Percentiles rank a stretch among this genome's conserved stretches.
Conservation (phyloP, 2,888 invertebrate species). For the Labia minor region DNA sequence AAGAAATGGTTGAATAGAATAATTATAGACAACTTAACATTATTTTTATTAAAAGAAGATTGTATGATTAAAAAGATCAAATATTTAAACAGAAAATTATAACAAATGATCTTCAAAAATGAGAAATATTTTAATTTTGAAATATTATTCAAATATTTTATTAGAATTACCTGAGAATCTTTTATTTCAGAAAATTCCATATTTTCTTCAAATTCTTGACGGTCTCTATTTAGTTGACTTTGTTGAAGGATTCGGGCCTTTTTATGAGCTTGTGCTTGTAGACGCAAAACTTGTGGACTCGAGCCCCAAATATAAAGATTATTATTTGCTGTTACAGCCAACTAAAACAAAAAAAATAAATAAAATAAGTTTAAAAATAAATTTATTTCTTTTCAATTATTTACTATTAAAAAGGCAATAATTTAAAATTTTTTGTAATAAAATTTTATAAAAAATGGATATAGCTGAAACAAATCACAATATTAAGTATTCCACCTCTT, state of each 20-base stretch:
- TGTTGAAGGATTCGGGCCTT: slow-evolving; percentile 45
- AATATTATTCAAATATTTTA: no score
- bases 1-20: not conserved
- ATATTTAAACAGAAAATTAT: not conserved
- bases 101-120: not conserved
- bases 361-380: slow-evolving; percentile 19
- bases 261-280: slow-evolving; percentile 52
- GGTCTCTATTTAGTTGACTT: slow-evolving; percentile 1
- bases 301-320: slow-evolving; percentile 64
- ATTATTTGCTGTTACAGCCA: slow-evolving; percentile 54
- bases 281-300: slow-evolving; percentile 60
- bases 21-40: no score
- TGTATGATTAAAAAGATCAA: no score
- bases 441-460: not conserved
- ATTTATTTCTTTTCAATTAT: slow-evolving; percentile 13
- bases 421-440: no score
- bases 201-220: not conserved
- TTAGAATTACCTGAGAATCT: not conserved
- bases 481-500: no score
- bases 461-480: no score
- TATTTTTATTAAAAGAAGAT: no score
- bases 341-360: slow-evolving; percentile 37
- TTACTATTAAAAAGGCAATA: not conserved
- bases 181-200: not conserved
- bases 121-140: no score